Percentiles rank a stretch among this genome's conserved stretches.
Conservation (phyloP, 2,797 vertebrate species). For the Ptychadena robeensis region DNA sequence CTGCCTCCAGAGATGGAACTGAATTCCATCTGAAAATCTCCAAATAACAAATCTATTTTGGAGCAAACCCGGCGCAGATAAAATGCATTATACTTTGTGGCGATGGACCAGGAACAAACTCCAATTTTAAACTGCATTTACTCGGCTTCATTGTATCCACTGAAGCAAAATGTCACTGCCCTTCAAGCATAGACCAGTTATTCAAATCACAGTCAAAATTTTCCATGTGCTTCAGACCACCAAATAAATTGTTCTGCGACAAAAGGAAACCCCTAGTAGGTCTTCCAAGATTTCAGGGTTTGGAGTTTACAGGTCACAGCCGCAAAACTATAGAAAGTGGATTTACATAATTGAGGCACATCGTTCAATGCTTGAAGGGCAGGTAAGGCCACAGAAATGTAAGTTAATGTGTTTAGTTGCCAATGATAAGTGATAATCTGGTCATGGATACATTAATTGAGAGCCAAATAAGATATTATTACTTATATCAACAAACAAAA, state of each 20-base stretch:
- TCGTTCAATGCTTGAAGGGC: slow-evolving; percentile 20
- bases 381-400: background rate
- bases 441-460: background rate
- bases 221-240: slow-evolving; percentile 41
- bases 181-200: slow-evolving; percentile 46
- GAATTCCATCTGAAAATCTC: slow-evolving; percentile 45
- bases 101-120: slow-evolving; percentile 36
- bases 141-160: slow-evolving; percentile 50
- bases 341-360: slow-evolving; percentile 2
- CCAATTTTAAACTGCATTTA: slow-evolving; percentile 46
- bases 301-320: slow-evolving; percentile 11
- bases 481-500: too few species aligned
- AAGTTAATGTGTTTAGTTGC: background rate
- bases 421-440: background rate
- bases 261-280: slow-evolving; percentile 35
- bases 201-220: slow-evolving; percentile 42
- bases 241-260: slow-evolving; percentile 44
- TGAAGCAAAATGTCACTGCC: slow-evolving; percentile 46
- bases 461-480: too few species aligned
- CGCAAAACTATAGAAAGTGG: background rate
- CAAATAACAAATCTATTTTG: slow-evolving; percentile 45
- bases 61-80: slow-evolving; percentile 46
- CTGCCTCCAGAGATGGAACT: slow-evolving; percentile 22
- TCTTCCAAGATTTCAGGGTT: slow-evolving; percentile 24
- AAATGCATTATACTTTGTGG: slow-evolving; percentile 25